phyloP scores from a whole-genome alignment of 2,888 invertebrate species.

The Herminia tarsipennalis region DNA sequence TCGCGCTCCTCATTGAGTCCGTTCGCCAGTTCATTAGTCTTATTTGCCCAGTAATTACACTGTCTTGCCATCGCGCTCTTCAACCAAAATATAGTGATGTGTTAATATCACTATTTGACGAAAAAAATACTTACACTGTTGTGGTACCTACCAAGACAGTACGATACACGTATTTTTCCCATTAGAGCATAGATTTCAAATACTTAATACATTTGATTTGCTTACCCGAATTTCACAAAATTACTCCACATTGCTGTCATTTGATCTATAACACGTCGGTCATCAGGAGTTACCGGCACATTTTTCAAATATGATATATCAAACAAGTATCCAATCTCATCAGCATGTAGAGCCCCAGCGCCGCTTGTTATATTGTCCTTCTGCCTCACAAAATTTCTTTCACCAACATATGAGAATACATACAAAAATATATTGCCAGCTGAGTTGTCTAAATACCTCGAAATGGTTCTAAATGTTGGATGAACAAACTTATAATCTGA shows the following conservation, averaged over 20 bases:
- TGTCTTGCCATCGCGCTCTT: too few species aligned
- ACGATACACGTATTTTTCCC: too few species aligned
- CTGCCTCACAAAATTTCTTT: not conserved
- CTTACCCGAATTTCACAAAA: conserved; percentile 67
- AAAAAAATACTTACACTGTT: too few species aligned
- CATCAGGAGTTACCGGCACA: conserved; percentile 38
- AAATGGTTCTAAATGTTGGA: conserved; percentile 51
- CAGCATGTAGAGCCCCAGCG: conserved; percentile 50
- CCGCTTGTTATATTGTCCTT: not conserved
- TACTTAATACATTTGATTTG: not conserved
- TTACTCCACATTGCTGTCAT: conserved; percentile 73
- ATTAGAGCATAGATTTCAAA: too few species aligned
- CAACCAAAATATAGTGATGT: too few species aligned
- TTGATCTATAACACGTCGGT: conserved; percentile 57
- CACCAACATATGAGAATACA: conserved; percentile 54
- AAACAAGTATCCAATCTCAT: conserved; percentile 65
- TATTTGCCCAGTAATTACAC: too few species aligned
- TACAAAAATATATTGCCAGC: conserved; percentile 56
- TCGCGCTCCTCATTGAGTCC: too few species aligned
- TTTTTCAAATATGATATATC: conserved; percentile 23
- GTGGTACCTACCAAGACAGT: too few species aligned
- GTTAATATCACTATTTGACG: too few species aligned
- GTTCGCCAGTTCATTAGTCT: too few species aligned
- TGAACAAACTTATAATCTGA: conserved; percentile 55
- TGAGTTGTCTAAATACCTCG: conserved; percentile 43